Evolutionary conservation across 1,140 invertebrate genomes (phyloP).

Genomic region (Scaptomyza graminum): DNA sequence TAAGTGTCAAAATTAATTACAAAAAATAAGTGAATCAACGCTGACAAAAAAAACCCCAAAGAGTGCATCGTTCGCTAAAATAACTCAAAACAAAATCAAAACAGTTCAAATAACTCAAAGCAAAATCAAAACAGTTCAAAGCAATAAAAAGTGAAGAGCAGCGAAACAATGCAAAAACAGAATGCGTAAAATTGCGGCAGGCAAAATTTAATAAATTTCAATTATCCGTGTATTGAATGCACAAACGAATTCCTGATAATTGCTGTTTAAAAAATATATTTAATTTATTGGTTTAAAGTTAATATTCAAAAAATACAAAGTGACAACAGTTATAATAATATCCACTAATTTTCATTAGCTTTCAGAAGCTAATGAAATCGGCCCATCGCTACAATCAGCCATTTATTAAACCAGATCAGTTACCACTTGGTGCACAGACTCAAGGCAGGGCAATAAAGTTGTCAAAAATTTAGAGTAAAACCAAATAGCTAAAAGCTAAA

Average conservation of each 20-base stretch:
- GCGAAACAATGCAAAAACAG: conserved; percentile 2
- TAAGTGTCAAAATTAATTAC: conserved; percentile 33
- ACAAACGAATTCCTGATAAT: conserved; percentile 45
- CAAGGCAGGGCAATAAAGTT: conserved; percentile 15
- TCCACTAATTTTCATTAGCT: background rate
- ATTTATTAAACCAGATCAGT: conserved; percentile 45
- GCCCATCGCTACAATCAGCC: background rate
- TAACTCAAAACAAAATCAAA: conserved; percentile 56
- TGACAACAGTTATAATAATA: background rate
- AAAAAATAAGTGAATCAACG: conserved; percentile 27
- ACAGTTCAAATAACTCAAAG: conserved; percentile 67
- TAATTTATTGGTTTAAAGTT: conserved; percentile 59
- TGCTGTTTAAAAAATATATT: conserved; percentile 23
- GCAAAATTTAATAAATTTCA: conserved; percentile 71
- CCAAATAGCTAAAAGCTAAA: background rate
- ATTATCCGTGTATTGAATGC: conserved; percentile 79
- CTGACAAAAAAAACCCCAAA: conserved; percentile 1
- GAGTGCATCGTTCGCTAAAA: conserved; percentile 58
- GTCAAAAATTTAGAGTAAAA: conserved; percentile 7
- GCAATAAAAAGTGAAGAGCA: conserved; percentile 56
- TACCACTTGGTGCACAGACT: conserved; percentile 19
- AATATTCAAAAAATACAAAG: conserved; percentile 10
- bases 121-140: conserved; percentile 71
- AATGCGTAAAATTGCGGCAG: conserved; percentile 62
- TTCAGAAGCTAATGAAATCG: conserved; percentile 16